Evolutionary conservation across 92 coral and sea anemone genomes (phyloP).

Genomic region (Paramuricea clavata): DNA sequence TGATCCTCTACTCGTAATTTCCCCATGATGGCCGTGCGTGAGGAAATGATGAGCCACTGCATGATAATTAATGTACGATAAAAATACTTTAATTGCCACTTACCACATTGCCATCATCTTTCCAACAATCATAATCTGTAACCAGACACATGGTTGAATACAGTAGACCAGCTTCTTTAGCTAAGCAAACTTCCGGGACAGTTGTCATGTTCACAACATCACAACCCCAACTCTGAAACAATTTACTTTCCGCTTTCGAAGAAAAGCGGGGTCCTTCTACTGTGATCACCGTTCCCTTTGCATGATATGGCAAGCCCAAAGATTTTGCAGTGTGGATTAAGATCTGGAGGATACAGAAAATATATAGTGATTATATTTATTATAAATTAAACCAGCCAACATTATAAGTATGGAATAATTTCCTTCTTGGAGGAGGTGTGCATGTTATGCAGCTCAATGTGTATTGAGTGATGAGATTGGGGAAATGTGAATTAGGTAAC

Average conservation of each 20-base stretch:
- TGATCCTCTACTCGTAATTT: too few relatives aligned
- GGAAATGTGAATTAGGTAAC: too few relatives aligned
- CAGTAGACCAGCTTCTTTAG: slow-evolving; percentile 94
- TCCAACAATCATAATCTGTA: slow-evolving; percentile 99
- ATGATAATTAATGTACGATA: too few relatives aligned
- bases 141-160: slow-evolving; percentile 98
- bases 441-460: too few relatives aligned
- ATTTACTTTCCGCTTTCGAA: slow-evolving; percentile 95
- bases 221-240: slow-evolving; percentile 97
- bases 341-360: slow-evolving; percentile 62
- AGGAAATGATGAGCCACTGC: too few relatives aligned
- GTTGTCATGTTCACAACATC: slow-evolving; percentile 97
- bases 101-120: slow-evolving; percentile 87
- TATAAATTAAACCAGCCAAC: too few relatives aligned
- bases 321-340: slow-evolving; percentile 81
- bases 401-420: too few relatives aligned
- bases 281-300: slow-evolving; percentile 81
- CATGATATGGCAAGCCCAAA: slow-evolving; percentile 72
- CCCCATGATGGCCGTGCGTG: too few relatives aligned
- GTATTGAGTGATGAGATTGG: too few relatives aligned
- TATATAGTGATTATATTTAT: too few relatives aligned
- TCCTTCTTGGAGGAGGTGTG: too few relatives aligned
- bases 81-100: not conserved
- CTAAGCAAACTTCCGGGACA: slow-evolving; percentile 95
- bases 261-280: slow-evolving; percentile 98